Percentiles rank a stretch among this genome's conserved stretches.
Conservation (phyloP, 2,888 invertebrate genomes). For the Macaria notata region DNA sequence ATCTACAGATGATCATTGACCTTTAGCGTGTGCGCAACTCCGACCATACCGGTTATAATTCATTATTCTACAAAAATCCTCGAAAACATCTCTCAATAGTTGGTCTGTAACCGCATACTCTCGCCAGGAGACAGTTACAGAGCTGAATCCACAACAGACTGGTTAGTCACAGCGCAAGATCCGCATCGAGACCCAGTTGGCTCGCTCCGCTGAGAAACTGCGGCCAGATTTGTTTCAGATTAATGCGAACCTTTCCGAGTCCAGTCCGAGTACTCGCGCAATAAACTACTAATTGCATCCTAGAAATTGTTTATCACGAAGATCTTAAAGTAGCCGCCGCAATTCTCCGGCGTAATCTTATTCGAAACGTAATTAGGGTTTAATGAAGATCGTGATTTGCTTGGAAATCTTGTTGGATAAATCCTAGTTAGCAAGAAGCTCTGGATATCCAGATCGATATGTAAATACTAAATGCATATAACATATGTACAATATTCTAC, state of each 20-base stretch:
- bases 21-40: conserved; percentile 75
- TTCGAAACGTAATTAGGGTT: conserved; percentile 20
- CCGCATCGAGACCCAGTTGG: conserved; percentile 62
- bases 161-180: conserved; percentile 61
- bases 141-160: conserved; percentile 48
- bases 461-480: too few relatives aligned
- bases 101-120: conserved; percentile 22
- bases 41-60: conserved; percentile 72
- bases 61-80: conserved; percentile 58
- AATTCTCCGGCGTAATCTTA: conserved; percentile 10
- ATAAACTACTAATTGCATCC: conserved; percentile 23
- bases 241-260: conserved; percentile 30
- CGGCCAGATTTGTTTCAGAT: conserved; percentile 47
- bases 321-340: conserved; percentile 25
- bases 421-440: not conserved
- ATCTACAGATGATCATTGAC: conserved; percentile 82
- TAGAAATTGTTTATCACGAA: conserved; percentile 26
- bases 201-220: conserved; percentile 53
- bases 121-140: conserved; percentile 34
- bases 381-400: conserved; percentile 24
- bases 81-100: conserved; percentile 40
- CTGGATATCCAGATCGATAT: too few relatives aligned
- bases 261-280: conserved; percentile 20
- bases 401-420: conserved; percentile 12
- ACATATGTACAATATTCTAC: too few relatives aligned